Percentiles rank a stretch among this genome's conserved stretches.
Evolutionary conservation across 2,888 invertebrate genomes (phyloP).

Genomic region (Caenorhabditis sp.): DNA sequence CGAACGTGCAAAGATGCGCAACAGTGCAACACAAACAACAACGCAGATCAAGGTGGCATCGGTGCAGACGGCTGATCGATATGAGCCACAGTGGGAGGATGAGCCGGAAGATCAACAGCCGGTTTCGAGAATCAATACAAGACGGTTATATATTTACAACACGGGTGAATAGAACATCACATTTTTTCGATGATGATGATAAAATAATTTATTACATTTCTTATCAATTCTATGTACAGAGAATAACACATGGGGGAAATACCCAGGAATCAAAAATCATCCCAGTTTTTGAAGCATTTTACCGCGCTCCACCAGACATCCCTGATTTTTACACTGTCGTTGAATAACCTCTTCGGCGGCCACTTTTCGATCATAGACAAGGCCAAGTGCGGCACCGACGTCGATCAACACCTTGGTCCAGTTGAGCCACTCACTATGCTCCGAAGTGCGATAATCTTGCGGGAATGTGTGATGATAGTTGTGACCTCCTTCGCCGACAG

Average conservation of each 20-base stretch:
- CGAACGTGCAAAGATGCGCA: slow-evolving; percentile 60
- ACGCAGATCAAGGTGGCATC: slow-evolving; percentile 52
- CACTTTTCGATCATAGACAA: slow-evolving; percentile 64
- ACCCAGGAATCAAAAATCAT: slow-evolving; percentile 8
- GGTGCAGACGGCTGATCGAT: slow-evolving; percentile 52
- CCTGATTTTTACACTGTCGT: slow-evolving; percentile 45
- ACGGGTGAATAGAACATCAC: slow-evolving; percentile 60
- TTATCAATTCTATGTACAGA: not conserved
- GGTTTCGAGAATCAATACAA: slow-evolving; percentile 43
- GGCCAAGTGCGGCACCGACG: slow-evolving; percentile 53
- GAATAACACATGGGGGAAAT: not conserved
- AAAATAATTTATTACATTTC: slow-evolving; percentile 4
- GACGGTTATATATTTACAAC: slow-evolving; percentile 66
- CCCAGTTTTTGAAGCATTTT: slow-evolving; percentile 31
- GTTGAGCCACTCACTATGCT: slow-evolving; percentile 55
- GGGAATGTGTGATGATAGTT: slow-evolving; percentile 75
- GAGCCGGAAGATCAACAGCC: slow-evolving; percentile 45
- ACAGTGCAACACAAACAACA: slow-evolving; percentile 57
- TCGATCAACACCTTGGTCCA: slow-evolving; percentile 63
- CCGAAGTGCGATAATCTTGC: slow-evolving; percentile 68
- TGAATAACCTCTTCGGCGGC: slow-evolving; percentile 37
- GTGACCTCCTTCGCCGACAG: slow-evolving; percentile 73
- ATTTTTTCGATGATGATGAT: not conserved
- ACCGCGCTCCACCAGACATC: slow-evolving; percentile 16
- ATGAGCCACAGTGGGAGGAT: slow-evolving; percentile 41